These are phyloP conservation scores for Lethenteron reissneri DNA, from an alignment of 2,113 vertebrate species.

Conservation along the genomic window DNA sequence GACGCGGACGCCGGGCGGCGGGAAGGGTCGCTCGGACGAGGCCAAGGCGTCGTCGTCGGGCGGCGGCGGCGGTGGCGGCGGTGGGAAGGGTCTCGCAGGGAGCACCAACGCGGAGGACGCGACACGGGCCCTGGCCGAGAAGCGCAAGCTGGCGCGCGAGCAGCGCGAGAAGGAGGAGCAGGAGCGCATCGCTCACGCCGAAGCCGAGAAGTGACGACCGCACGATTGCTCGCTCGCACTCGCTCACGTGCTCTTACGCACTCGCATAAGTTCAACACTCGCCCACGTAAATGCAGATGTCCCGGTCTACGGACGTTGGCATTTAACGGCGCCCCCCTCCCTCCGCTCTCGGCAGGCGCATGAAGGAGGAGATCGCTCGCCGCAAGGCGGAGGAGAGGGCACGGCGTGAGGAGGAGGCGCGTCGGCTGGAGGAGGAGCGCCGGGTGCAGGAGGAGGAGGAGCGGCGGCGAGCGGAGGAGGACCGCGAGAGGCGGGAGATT, in stretches of 20 bases:
- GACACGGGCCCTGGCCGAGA: constrained; percentile 55
- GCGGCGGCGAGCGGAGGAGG: constrained; percentile 1
- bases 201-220: constrained; percentile 37
- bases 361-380: constrained; percentile 6
- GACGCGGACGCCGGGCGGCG: no score
- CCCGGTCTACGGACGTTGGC: no score
- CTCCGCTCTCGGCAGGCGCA: neutral
- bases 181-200: constrained; percentile 48
- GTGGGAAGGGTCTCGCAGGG: constrained; percentile 24
- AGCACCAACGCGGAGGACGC: constrained; percentile 69
- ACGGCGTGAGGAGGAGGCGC: neutral
- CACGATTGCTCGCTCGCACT: no score
- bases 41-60: no score
- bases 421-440: neutral
- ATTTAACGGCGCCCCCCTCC: no score
- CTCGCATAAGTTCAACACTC: no score
- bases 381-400: constrained; percentile 5
- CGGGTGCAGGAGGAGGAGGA: constrained; percentile 3
- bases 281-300: no score
- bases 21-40: no score
- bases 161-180: constrained; percentile 65
- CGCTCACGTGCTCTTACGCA: no score
- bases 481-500: neutral
- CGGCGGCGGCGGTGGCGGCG: no score
- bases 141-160: constrained; percentile 60